Percentiles rank a stretch among this genome's conserved stretches.
Conservation (phyloP, 2,888 invertebrate species). For the Choristoneura rosaceana region DNA sequence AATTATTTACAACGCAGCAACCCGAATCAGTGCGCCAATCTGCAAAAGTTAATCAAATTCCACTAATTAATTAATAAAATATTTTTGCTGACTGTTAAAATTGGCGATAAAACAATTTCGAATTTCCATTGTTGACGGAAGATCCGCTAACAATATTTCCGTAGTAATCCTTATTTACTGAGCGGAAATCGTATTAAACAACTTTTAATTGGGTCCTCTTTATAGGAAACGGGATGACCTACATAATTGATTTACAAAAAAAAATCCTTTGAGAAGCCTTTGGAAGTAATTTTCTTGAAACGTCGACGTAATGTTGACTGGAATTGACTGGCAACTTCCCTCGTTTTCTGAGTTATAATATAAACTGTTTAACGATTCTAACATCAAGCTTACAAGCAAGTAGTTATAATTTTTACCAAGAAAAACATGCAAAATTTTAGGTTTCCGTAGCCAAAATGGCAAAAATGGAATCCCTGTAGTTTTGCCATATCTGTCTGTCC, state of each 20-base stretch:
- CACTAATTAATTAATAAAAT: not conserved
- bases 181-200: slow-evolving; percentile 43
- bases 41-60: not conserved
- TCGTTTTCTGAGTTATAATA: not conserved
- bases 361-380: not conserved
- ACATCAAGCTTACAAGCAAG: not conserved
- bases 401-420: not conserved
- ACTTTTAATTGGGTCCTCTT: slow-evolving; percentile 45
- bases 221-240: slow-evolving; percentile 43
- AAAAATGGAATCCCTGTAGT: no score
- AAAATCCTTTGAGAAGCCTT: not conserved
- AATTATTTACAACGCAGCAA: no score
- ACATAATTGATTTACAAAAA: slow-evolving; percentile 44
- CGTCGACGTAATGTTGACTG: not conserved
- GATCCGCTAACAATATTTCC: slow-evolving; percentile 32
- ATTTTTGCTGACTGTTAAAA: slow-evolving; percentile 6
- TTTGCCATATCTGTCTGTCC: no score
- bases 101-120: slow-evolving; percentile 1
- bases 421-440: no score
- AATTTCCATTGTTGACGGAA: not conserved
- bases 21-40: not conserved
- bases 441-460: no score
- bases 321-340: slow-evolving; percentile 7
- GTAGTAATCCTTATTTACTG: slow-evolving; percentile 36
- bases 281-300: slow-evolving; percentile 9